Evolutionary conservation across 1,140 invertebrate species (phyloP), one percentile per base, ranked within the genome.

Genomic region (Elysia chlorotica): DNA sequence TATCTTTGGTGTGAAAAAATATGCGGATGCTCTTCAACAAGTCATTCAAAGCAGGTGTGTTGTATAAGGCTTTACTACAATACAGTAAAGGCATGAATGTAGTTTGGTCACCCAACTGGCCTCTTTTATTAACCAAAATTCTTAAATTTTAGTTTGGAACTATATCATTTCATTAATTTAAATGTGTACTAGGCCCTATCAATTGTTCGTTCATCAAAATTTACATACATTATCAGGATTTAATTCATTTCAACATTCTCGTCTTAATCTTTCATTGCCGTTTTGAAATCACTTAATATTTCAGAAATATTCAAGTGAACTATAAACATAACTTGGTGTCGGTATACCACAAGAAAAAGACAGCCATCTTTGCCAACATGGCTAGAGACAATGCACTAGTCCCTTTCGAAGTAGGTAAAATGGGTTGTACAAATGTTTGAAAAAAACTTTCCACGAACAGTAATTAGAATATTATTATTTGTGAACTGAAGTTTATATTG

Each of bases 1-100:
- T 0, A 93, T 99, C 81, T 99, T 99, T 89, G 94, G 94, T 3
- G 94, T 97, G 1, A 95, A 96, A 86, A 93, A 96, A 83, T 99
- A 99, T 87, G 96, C 96, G 0, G 92, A 95, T 78, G 92, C 92
- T 0, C 88, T 99, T n/a, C 91, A 92, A 91, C 88, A 94, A 81
- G 89, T 99, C 25, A 93, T 92, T 2, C 89, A 93, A 71, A 81
- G 90, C 68, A 84, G 82, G 85, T 85, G 69, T 72, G 72, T 41
- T 71, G 17, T n/a, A n/a, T n/a, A n/a, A n/a, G n/a, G n/a, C n/a
- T n/a, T n/a, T n/a, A 28, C 21, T 61, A 28, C 1, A n/a, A 17
- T n/a, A 21, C 1, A 10, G 25, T 28, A 59, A 25, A 19, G 57
- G 28, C 14, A 14, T 59, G 10, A 28, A 10, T 19, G 10, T 10